A percentile compares a stretch with the other conserved stretches of the same genome.
These are phyloP conservation scores for Drosophila nigrodunni DNA, from an alignment of 1,140 invertebrate species.

Conservation along the genomic window DNA sequence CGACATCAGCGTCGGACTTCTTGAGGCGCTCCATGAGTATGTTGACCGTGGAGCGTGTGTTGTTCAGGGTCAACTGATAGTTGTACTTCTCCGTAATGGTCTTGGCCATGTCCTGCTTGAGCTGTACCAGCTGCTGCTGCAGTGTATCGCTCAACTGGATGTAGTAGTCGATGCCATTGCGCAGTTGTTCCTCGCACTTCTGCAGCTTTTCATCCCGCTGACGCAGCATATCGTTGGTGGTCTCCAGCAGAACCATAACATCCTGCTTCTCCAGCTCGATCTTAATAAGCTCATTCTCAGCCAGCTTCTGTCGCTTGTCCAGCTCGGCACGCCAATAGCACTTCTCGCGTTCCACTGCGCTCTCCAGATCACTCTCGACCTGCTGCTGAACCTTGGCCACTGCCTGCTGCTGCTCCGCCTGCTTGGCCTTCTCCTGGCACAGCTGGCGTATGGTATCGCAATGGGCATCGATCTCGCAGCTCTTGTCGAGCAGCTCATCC, in stretches of 20 bases:
- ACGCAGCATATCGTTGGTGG: constrained; percentile 80
- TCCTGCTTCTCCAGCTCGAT: constrained; percentile 86
- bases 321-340: constrained; percentile 84
- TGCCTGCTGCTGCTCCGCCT: constrained; percentile 83
- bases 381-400: constrained; percentile 84
- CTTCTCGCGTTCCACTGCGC: constrained; percentile 84
- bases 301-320: constrained; percentile 86
- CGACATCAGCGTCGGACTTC: constrained; percentile 86
- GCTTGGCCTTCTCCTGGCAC: constrained; percentile 78
- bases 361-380: constrained; percentile 83
- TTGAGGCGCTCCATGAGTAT: constrained; percentile 85
- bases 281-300: constrained; percentile 85
- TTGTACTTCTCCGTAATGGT: constrained; percentile 85
- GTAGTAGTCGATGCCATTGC: constrained; percentile 83
- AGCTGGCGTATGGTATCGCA: constrained; percentile 77
- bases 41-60: constrained; percentile 85
- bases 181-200: constrained; percentile 79
- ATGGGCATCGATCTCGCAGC: constrained; percentile 79
- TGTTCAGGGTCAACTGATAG: constrained; percentile 85
- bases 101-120: constrained; percentile 83
- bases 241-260: constrained; percentile 83
- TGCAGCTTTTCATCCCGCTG: constrained; percentile 83
- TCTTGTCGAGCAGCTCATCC: constrained; percentile 83
- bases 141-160: constrained; percentile 76
- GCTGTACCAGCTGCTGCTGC: constrained; percentile 78